Evolutionary conservation across 2,113 vertebrate species (phyloP), one percentile per base, ranked within the genome.

Genomic region (Passer domesticus): DNA sequence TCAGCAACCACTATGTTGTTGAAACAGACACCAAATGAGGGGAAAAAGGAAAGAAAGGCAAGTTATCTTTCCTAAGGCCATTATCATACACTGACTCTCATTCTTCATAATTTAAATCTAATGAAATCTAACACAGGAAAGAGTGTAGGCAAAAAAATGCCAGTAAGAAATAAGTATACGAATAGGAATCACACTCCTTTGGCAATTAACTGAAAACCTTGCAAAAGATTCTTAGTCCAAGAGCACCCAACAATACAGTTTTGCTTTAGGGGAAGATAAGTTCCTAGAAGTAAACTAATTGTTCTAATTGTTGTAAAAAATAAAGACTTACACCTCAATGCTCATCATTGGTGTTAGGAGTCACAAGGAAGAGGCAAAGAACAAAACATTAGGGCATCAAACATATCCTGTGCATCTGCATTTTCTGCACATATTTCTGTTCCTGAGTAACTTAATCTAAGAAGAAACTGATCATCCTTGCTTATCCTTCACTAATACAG

Each of bases 321-420:
- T 7, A 33, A 0, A 81, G 41, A 80, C 84, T 59, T 83, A 39
- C 14, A 37, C 39, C 7, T 52, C 59, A 35, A 1, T 37, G 44
- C 31, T 89, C 37, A 52, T 11, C 49, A 60, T 3, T 0, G 0
- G 18, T 13, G 0, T 25, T 11, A 70, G 25, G 22, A 85, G 37
- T 68, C 81, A 59, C 23, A 76, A 47, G 44, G n/a, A 74, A 84
- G 6, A 22, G 59, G 30, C 23, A 67, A 33, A 83, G 35, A 72
- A 70, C 30, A 64, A 84, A 80, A n/a, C 35, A 49, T 66, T 5
- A 70, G 16, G 18, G 39, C 39, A 68, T 18, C 35, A 14, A 21
- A 53, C 27, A 44, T 7, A 68, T 20, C 28, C 44, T 35, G 33
- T 31, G 23, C 49, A 59, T 15, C 73, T 60, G 7, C 4, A 1